phyloP scores from a whole-genome alignment of 2,797 vertebrate genomes.

The Buphagus erythrorhynchus region DNA sequence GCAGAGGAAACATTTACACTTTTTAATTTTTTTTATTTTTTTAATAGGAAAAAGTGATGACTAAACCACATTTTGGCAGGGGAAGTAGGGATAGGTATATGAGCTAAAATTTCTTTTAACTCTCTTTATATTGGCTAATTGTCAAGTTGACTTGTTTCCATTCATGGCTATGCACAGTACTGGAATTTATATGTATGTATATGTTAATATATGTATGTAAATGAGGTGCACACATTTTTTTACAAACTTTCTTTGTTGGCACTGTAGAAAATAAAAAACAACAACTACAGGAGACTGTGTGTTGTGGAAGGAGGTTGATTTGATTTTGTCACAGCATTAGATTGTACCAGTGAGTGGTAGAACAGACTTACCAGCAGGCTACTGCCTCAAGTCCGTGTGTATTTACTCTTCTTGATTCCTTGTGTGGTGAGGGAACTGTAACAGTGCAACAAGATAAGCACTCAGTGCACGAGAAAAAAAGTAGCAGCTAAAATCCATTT shows the following conservation, averaged over 20 bases:
- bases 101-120: not conserved
- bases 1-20: slow-evolving; percentile 32
- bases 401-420: not conserved
- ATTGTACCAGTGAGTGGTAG: not conserved
- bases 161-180: not conserved
- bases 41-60: slow-evolving; percentile 49
- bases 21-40: not conserved
- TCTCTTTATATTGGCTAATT: slow-evolving; percentile 29
- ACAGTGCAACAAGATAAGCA: not conserved
- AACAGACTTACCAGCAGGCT: not conserved
- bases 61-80: slow-evolving; percentile 43
- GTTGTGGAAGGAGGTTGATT: not conserved
- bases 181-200: not conserved
- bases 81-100: not conserved
- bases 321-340: not conserved
- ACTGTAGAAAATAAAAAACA: not conserved
- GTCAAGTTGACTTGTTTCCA: slow-evolving; percentile 25
- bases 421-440: not conserved
- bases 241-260: not conserved
- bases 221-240: accelerated
- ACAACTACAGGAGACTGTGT: not conserved
- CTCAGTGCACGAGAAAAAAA: not conserved
- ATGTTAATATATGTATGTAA: not conserved
- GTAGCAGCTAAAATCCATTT: not conserved
- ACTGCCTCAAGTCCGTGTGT: not conserved